These are phyloP conservation scores for Nematostella vectensis DNA, from an alignment of 92 coral and sea anemone species.

Conservation along the genomic window DNA sequence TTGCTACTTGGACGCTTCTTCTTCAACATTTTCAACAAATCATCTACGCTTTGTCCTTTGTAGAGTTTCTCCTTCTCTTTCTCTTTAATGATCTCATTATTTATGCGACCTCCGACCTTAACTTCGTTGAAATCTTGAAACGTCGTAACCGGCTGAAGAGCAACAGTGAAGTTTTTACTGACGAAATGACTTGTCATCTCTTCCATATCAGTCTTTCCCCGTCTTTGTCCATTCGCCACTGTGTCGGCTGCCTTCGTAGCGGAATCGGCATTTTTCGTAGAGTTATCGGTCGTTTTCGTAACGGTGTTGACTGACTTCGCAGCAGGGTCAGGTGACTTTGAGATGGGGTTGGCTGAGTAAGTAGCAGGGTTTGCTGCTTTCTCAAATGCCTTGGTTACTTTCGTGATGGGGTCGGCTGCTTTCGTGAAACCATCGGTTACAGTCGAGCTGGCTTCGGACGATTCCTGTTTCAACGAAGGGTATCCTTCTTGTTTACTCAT, in stretches of 20 bases:
- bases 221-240: too few relatives aligned
- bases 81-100: conserved; percentile 26
- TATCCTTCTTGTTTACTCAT: neutral
- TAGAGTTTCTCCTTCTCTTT: conserved; percentile 18
- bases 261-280: conserved; percentile 12
- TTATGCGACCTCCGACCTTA: conserved; percentile 24
- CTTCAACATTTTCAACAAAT: conserved; percentile 6
- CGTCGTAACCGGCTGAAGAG: conserved; percentile 19
- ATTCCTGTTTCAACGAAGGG: neutral
- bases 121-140: conserved; percentile 8
- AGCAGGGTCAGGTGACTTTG: neutral
- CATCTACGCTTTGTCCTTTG: conserved; percentile 11
- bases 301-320: neutral
- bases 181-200: neutral
- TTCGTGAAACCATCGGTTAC: neutral
- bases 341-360: neutral
- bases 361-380: neutral
- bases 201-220: conserved; percentile 2
- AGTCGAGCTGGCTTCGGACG: neutral
- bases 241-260: conserved; percentile 11
- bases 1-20: neutral
- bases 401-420: neutral
- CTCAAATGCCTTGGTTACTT: neutral
- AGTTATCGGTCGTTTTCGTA: neutral
- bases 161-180: conserved; percentile 4